Percentiles rank a stretch among this genome's conserved stretches.
Conservation (phyloP, 1,140 invertebrate species). For the Pogonus chalceus region DNA sequence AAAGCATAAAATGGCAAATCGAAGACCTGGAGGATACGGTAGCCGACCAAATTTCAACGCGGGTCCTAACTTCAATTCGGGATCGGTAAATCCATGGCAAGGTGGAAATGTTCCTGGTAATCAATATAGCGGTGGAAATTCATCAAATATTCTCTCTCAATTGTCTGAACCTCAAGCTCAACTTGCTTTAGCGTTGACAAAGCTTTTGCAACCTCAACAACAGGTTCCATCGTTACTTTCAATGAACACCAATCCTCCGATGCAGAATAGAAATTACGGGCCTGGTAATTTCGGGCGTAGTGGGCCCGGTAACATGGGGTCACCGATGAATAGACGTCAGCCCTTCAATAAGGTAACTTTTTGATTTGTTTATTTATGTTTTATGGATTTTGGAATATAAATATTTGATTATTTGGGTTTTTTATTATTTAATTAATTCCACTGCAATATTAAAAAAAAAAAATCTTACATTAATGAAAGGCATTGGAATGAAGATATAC, state of each 20-base stretch:
- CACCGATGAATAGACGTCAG: too few relatives aligned
- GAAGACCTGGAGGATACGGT: background rate
- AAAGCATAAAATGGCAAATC: slow-evolving; percentile 8
- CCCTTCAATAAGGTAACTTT: too few relatives aligned
- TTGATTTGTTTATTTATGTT: too few relatives aligned
- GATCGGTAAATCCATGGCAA: slow-evolving; percentile 9
- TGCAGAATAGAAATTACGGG: background rate
- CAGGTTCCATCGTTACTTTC: slow-evolving; percentile 2
- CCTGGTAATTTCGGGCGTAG: too few relatives aligned
- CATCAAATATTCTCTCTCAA: background rate
- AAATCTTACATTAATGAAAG: too few relatives aligned
- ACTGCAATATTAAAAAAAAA: too few relatives aligned
- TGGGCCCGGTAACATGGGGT: too few relatives aligned
- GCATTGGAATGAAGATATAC: too few relatives aligned
- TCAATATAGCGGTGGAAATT: background rate
- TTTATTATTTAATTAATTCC: too few relatives aligned
- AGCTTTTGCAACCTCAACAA: slow-evolving; percentile 5
- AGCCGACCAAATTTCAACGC: background rate
- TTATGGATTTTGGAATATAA: too few relatives aligned
- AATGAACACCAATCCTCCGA: background rate
- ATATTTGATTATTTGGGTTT: too few relatives aligned
- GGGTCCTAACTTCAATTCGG: background rate
- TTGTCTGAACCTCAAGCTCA: slow-evolving; percentile 4
- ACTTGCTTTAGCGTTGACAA: slow-evolving; percentile 5
- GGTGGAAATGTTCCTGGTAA: background rate